Percentiles rank a stretch among this genome's conserved stretches.
phyloP scores from a whole-genome alignment of 2,113 vertebrate genomes.

The Cyprinodon tularosa region DNA sequence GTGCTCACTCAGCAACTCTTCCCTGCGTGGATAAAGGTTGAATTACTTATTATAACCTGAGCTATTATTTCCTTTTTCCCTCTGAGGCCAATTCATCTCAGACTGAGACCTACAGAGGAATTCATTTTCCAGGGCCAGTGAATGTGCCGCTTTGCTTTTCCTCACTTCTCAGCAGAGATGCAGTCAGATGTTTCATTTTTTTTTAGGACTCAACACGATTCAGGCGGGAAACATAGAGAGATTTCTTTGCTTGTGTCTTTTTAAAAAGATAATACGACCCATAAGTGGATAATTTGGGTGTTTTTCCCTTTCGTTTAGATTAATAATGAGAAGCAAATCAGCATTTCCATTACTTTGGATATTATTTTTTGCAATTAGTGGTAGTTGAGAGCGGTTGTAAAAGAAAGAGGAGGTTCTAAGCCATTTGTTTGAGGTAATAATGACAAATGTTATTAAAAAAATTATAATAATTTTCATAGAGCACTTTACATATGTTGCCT shows the following conservation, averaged over 20 bases:
- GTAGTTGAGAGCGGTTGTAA: too few relatives aligned
- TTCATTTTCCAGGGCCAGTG: neutral
- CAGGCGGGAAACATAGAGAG: neutral
- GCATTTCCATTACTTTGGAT: too few relatives aligned
- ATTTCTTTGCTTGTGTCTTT: neutral
- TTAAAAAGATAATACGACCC: too few relatives aligned
- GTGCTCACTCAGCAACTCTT: slow-evolving; percentile 36
- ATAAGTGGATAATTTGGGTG: too few relatives aligned
- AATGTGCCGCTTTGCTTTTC: neutral
- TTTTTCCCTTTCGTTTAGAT: neutral
- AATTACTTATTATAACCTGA: slow-evolving; percentile 60
- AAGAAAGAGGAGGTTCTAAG: too few relatives aligned
- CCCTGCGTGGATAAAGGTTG: slow-evolving; percentile 46
- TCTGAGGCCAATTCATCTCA: slow-evolving; percentile 47
- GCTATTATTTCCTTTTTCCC: slow-evolving; percentile 51
- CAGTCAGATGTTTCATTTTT: neutral
- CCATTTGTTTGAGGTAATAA: too few relatives aligned
- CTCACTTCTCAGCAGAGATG: neutral
- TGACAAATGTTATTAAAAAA: too few relatives aligned
- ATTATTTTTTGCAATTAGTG: too few relatives aligned
- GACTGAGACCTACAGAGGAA: slow-evolving; percentile 21
- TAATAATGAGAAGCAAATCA: too few relatives aligned
- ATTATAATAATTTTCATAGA: too few relatives aligned
- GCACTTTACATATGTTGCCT: too few relatives aligned
- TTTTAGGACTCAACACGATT: neutral